Percentiles rank a stretch among this genome's conserved stretches.
These are phyloP conservation scores for Macrosiphum euphorbiae DNA, from an alignment of 2,888 invertebrate genomes.

Conservation along the genomic window DNA sequence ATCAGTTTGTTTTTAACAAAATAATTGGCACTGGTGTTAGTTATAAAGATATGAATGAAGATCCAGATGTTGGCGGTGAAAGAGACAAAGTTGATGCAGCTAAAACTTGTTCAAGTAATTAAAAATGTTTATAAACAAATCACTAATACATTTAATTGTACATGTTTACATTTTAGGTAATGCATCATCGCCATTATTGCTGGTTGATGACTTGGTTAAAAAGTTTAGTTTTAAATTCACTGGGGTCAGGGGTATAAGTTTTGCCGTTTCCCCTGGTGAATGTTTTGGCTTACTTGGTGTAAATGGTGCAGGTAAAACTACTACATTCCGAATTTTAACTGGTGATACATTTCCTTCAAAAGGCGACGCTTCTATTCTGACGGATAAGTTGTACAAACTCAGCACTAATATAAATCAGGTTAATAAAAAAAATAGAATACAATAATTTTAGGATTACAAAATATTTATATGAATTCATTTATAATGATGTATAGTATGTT, in stretches of 20 bases:
- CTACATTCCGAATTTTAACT: slow-evolving; percentile 74
- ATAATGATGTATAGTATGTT: slow-evolving; percentile 75
- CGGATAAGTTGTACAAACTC: slow-evolving; percentile 68
- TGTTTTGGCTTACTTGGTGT: slow-evolving; percentile 72
- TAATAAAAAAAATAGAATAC: not conserved
- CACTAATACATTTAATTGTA: not conserved
- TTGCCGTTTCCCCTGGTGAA: slow-evolving; percentile 75
- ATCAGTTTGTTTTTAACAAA: slow-evolving; percentile 63
- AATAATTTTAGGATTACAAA: not conserved
- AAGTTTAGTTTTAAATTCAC: slow-evolving; percentile 72
- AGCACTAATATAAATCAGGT: slow-evolving; percentile 61
- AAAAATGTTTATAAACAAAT: not conserved
- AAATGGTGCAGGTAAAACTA: slow-evolving; percentile 75
- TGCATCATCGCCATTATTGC: slow-evolving; percentile 70
- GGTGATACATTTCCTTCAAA: slow-evolving; percentile 71
- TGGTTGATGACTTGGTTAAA: slow-evolving; percentile 76
- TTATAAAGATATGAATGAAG: slow-evolving; percentile 55
- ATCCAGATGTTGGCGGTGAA: slow-evolving; percentile 70
- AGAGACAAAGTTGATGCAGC: slow-evolving; percentile 69
- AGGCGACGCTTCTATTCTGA: slow-evolving; percentile 71
- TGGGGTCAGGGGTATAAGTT: slow-evolving; percentile 78
- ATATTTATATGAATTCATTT: not conserved
- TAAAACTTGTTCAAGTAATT: slow-evolving; percentile 48
- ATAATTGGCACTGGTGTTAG: slow-evolving; percentile 62
- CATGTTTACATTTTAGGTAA: slow-evolving; percentile 34